Evolutionary conservation across 2,113 vertebrate species (phyloP), one percentile per base, ranked within the genome.

Genomic region (Engystomops pustulosus): DNA sequence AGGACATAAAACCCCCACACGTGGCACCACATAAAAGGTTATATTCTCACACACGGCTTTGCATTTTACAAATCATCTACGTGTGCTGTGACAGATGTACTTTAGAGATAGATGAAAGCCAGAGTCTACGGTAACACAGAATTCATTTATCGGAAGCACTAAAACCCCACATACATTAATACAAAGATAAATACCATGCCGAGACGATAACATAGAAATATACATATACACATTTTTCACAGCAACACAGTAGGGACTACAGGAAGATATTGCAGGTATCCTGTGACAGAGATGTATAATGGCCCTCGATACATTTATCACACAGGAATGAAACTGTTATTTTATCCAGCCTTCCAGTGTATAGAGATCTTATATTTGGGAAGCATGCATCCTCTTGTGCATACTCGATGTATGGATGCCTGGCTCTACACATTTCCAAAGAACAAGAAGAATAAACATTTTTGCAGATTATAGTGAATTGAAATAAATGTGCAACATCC

Each of bases 271-370:
- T 78, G 72, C 44, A 51, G 47, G 60, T 78, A 84, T 68, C 11
- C 62, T 53, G 72, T 84, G 82, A 84, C 82, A 78, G 82, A 84
- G 82, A 78, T 84, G 72, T 76, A 84, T 84, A 68, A 84, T 84
- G 34, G 32, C 9, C 30, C 53, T 18, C 68, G 74, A 67, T 27
- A 27, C 58, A 77, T 84, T 84, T 38, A 84, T 84, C 82, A 77
- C 53, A 60, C 45, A 69, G 27, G 27, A 44, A 62, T 55, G 25
- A 38, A 70, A 71, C 47, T 30, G 65, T 80, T 81, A 44, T 51
- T 44, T 51, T n/a, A 81, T 44, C 67, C 10, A 69, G 36, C 45
- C 51, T 58, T 77, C 18, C 74, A 77, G 34, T 60, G 6, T 55
- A 78, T 14, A 60, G 53, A 78, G n/a, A 58, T 41, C 34, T 60